Percentiles rank a stretch among this genome's conserved stretches.
These are phyloP conservation scores for Alviniconcha strummeri DNA, from an alignment of 2,888 invertebrate species.

Conservation along the genomic window DNA sequence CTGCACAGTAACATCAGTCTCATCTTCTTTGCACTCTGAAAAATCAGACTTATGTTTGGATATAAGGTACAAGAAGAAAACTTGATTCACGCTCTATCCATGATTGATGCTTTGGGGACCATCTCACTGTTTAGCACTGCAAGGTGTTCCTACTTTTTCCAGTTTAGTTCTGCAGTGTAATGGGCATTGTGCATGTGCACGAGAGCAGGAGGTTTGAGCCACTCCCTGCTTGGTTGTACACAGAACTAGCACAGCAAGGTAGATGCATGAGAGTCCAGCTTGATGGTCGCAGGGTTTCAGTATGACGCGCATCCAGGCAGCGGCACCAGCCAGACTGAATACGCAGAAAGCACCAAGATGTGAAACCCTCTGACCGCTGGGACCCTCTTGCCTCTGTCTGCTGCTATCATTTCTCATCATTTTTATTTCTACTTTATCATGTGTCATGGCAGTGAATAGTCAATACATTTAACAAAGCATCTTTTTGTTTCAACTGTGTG, in stretches of 20 bases:
- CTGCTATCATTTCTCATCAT: background rate
- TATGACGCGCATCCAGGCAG: conserved; percentile 22
- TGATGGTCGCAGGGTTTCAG: background rate
- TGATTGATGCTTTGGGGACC: background rate
- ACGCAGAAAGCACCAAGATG: background rate
- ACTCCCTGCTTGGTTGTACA: conserved; percentile 10
- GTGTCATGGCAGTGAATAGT: background rate
- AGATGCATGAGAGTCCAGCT: conserved; percentile 12
- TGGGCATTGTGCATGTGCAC: conserved; percentile 1
- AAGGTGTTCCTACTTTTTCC: background rate
- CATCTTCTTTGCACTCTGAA: background rate
- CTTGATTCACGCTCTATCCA: background rate
- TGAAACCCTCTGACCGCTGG: background rate
- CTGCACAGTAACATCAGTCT: background rate
- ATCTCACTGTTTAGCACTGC: background rate
- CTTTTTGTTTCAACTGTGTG: background rate
- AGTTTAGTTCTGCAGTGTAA: background rate
- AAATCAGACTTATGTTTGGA: background rate
- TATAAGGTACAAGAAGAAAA: background rate
- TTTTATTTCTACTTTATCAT: background rate
- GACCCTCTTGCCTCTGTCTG: conserved; percentile 18
- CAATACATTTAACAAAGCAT: background rate
- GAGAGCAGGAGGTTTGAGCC: conserved; percentile 23
- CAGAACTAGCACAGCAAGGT: conserved; percentile 3
- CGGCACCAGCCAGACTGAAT: conserved; percentile 14